Evolutionary conservation across 1,140 invertebrate species (phyloP), one percentile per base, ranked within the genome.

Genomic region (Rhyzopertha dominica): DNA sequence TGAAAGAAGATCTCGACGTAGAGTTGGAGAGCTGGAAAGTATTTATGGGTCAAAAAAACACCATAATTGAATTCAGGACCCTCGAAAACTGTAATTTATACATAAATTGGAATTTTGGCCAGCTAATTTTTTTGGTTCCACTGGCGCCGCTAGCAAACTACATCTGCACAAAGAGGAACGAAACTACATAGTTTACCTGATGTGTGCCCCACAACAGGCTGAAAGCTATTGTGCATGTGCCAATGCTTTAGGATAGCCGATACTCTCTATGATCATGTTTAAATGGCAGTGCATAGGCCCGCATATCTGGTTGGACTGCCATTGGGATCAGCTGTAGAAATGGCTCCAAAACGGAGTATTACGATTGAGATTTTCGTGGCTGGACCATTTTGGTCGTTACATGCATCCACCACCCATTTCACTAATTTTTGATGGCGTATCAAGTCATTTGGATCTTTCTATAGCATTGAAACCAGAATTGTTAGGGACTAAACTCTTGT

Each of bases 201-300:
- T 56, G 29, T 26, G 56, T 5, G 56, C 54, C 7, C 38, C 39
- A n/a, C 55, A 69, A 56, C 59, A 67, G 34, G 57, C 41, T 30
- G 53, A 63, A 49, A 67, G 57, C 38, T 48, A 64, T 28, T 58
- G 60, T n/a, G 52, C 45, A 5, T 65, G 62, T 56, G 57, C 36
- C 7, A 70, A 62, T 61, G 65, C 65, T 40, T 10, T 57, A 10
- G 64, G 65, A 29, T 17, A 47, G 7, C 43, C 39, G 29, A n/a
- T n/a, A n/a, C 62, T 63, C 10, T 60, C 65, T 13, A 63, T 61
- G 54, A 60, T 68, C 18, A 35, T 69, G 22, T 74, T 70, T 40
- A 65, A 65, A 43, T 61, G 57, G 1, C 53, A 56, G 43, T 49
- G 63, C 31, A 24, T 13, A 63, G 61, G 40, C 47, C 55, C 38